These are phyloP conservation scores for Drosophila quinaria DNA, from an alignment of 2,888 invertebrate species.

Conservation along the genomic window DNA sequence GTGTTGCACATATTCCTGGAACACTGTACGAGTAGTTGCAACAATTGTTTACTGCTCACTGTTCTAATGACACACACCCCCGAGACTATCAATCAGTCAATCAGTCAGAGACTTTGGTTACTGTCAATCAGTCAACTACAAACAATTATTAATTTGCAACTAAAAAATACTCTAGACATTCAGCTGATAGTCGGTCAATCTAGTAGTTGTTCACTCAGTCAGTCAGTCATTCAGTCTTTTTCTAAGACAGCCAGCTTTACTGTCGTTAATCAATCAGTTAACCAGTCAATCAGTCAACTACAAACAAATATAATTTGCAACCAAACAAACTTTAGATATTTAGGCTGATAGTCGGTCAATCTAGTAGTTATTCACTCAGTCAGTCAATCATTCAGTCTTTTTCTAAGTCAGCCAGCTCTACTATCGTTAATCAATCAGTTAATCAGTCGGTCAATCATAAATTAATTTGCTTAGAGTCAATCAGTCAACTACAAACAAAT, in stretches of 20 bases:
- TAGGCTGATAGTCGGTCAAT: neutral
- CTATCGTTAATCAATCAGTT: neutral
- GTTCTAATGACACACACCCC: conserved; percentile 49
- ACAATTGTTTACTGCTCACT: conserved; percentile 29
- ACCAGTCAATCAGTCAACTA: too few species aligned
- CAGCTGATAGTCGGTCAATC: too few species aligned
- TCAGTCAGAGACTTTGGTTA: neutral
- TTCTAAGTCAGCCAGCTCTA: neutral
- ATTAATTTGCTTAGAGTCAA: too few species aligned
- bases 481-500: neutral
- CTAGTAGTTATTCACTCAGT: neutral
- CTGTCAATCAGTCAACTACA: neutral
- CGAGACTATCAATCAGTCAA: conserved; percentile 5
- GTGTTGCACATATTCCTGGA: conserved; percentile 56
- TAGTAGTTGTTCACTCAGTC: too few species aligned
- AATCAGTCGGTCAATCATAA: neutral
- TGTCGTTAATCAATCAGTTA: too few species aligned
- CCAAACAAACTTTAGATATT: too few species aligned
- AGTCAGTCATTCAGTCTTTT: too few species aligned
- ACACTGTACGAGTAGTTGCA: conserved; percentile 15
- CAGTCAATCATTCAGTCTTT: neutral
- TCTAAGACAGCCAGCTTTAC: too few species aligned
- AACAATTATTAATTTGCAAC: too few species aligned
- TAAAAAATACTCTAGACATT: too few species aligned
- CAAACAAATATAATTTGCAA: too few species aligned